phyloP scores from a whole-genome alignment of 1,140 invertebrate genomes.

The Drosophila truncata region DNA sequence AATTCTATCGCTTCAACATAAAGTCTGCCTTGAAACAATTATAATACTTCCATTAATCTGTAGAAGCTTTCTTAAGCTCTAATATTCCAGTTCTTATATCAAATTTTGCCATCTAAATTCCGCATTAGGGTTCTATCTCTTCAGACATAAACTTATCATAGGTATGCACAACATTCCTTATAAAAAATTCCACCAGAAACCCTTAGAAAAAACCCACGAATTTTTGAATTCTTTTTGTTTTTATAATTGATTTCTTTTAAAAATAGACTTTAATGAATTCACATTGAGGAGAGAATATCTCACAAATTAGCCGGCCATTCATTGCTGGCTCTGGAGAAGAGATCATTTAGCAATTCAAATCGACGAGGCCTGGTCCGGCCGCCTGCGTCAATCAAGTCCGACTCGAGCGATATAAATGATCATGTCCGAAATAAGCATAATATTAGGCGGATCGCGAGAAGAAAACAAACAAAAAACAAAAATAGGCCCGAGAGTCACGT shows the following conservation, averaged over 20 bases:
- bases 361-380: background rate
- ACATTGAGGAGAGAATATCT: constrained; percentile 49
- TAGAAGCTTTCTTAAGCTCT: background rate
- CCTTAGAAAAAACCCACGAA: constrained; percentile 21
- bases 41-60: constrained; percentile 10
- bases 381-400: constrained; percentile 62
- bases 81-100: background rate
- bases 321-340: constrained; percentile 31
- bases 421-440: constrained; percentile 46
- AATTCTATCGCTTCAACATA: background rate
- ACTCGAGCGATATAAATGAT: constrained; percentile 42
- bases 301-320: constrained; percentile 65
- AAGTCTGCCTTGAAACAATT: constrained; percentile 1
- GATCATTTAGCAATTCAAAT: constrained; percentile 79
- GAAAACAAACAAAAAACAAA: constrained; percentile 34
- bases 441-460: constrained; percentile 27
- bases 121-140: constrained; percentile 8
- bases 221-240: constrained; percentile 45
- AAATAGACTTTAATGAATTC: constrained; percentile 76
- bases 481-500: constrained; percentile 45
- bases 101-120: constrained; percentile 12
- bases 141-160: constrained; percentile 1
- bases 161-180: constrained; percentile 9
- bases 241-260: constrained; percentile 38
- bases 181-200: too few species aligned